Conservation (phyloP, 2,113 vertebrate species). For the Tursiops truncatus region DNA sequence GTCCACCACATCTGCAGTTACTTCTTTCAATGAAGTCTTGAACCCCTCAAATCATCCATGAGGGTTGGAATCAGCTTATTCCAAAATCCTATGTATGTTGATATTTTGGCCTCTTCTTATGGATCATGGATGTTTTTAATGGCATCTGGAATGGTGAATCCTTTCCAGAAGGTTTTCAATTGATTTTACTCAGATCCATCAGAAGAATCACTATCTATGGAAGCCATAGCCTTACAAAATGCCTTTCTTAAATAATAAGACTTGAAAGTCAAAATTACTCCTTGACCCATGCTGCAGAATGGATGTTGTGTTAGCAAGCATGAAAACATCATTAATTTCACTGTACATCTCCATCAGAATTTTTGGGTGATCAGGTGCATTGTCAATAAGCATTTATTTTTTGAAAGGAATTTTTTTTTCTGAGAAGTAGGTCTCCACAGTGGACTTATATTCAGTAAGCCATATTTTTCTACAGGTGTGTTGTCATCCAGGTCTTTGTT, state of each 20-base stretch:
- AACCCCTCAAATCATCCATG: background rate
- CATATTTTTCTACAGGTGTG: background rate
- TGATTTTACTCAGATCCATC: background rate
- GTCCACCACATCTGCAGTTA: background rate
- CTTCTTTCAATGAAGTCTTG: background rate
- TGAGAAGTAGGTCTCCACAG: background rate
- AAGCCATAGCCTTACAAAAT: background rate
- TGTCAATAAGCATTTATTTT: background rate
- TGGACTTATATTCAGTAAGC: background rate
- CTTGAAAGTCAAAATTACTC: background rate
- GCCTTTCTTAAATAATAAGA: background rate
- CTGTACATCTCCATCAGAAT: background rate
- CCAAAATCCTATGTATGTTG: background rate
- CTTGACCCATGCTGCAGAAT: background rate
- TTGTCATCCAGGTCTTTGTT: background rate
- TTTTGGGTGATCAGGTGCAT: background rate
- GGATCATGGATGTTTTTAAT: background rate
- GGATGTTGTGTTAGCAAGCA: background rate
- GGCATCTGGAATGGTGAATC: background rate
- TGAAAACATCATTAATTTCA: background rate
- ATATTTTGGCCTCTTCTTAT: background rate
- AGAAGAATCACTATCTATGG: background rate
- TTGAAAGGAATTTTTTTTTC: background rate
- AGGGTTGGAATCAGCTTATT: background rate
- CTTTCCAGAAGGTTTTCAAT: background rate